Evolutionary conservation across 2,797 vertebrate species (phyloP).

Genomic region (Xenops minutus): DNA sequence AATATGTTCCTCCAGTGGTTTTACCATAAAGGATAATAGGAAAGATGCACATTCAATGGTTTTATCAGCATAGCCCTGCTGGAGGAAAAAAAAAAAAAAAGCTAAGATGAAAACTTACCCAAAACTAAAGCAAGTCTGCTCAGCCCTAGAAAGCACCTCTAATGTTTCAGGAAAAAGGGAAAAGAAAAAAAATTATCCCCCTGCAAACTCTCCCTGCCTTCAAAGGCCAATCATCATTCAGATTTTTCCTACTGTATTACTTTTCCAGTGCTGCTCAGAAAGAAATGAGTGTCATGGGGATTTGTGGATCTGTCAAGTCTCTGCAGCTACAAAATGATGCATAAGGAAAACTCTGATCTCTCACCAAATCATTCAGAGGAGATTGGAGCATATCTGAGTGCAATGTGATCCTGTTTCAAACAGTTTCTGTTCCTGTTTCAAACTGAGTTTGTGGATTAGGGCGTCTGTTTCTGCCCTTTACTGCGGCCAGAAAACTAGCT

Average conservation of each 20-base stretch:
- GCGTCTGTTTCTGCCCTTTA: not conserved
- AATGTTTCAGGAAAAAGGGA: not conserved
- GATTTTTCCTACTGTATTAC: not conserved
- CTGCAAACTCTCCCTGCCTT: not conserved
- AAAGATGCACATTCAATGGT: not conserved
- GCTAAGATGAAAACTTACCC: not conserved
- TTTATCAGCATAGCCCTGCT: not conserved
- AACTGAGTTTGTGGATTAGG: not conserved
- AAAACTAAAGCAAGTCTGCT: not conserved
- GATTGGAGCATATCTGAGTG: not conserved
- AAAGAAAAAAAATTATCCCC: fast-evolving
- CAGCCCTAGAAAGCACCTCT: not conserved
- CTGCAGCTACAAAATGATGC: not conserved
- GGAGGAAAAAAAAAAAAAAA: not conserved
- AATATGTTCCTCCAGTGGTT: not conserved
- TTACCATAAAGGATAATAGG: not conserved
- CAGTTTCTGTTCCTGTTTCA: not conserved
- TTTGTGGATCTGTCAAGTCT: not conserved
- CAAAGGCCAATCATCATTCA: not conserved
- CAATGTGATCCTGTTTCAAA: not conserved
- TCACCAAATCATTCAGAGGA: not conserved
- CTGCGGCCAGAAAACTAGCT: not conserved
- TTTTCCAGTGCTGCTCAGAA: not conserved
- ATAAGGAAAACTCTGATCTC: not conserved
- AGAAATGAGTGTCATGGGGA: not conserved